Conservation (phyloP, 2,113 vertebrate species). For the Gallinago paraguaiae region DNA sequence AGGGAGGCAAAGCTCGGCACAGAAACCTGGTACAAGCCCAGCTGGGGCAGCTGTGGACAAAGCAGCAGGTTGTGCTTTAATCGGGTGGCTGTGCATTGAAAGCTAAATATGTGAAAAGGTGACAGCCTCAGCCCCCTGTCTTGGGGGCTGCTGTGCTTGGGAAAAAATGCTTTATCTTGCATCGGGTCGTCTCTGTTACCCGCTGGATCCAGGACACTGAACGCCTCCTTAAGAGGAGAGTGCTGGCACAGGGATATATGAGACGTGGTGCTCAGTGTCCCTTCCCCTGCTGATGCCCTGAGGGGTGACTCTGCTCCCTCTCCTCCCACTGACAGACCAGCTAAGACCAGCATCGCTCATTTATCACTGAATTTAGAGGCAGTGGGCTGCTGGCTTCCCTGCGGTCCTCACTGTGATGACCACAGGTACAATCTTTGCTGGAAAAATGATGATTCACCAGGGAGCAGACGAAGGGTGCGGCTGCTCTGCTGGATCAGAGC, state of each 20-base stretch:
- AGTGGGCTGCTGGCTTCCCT: not conserved
- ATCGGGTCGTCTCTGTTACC: not conserved
- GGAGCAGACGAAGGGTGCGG: not conserved
- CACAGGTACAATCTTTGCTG: not conserved
- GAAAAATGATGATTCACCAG: not conserved
- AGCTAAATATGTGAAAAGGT: not conserved
- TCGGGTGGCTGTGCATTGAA: not conserved
- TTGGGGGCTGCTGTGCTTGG: not conserved
- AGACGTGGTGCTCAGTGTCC: not conserved
- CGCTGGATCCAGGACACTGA: not conserved
- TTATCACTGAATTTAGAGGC: not conserved
- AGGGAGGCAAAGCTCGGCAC: not conserved
- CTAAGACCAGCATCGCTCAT: not conserved
- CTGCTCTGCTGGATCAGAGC: not conserved
- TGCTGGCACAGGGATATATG: fast-evolving
- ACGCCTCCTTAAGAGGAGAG: not conserved
- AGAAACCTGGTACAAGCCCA: not conserved
- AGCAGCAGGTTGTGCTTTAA: not conserved
- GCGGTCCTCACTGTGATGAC: not conserved
- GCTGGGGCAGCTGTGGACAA: not conserved
- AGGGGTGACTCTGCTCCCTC: not conserved
- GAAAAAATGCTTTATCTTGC: not conserved
- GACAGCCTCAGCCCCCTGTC: not conserved
- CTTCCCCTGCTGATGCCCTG: too few species aligned
- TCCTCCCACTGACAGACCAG: not conserved